Percentiles rank a stretch among this genome's conserved stretches.
These are phyloP conservation scores for Pomacea canaliculata DNA, from an alignment of 2,888 invertebrate species.

Conservation along the genomic window DNA sequence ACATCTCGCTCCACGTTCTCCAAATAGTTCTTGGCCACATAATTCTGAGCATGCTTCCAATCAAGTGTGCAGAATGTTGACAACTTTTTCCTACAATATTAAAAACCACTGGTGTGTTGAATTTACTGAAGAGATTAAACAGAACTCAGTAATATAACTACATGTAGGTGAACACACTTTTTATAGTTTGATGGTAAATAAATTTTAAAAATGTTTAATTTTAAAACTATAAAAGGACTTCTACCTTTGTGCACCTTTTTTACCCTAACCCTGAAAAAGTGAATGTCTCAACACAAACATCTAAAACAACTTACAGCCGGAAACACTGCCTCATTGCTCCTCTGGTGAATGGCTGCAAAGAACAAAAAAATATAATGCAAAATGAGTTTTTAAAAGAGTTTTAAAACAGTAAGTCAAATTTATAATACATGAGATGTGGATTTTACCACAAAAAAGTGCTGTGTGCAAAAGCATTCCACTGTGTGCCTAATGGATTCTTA, in stretches of 20 bases:
- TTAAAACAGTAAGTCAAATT: too few relatives aligned
- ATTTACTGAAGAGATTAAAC: not conserved
- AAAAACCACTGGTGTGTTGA: not conserved
- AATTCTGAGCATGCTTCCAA: constrained; percentile 73
- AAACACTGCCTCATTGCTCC: constrained; percentile 75
- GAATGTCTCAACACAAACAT: too few relatives aligned
- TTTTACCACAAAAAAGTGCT: too few relatives aligned
- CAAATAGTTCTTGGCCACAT: constrained; percentile 74
- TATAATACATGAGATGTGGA: too few relatives aligned
- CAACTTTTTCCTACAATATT: constrained; percentile 70
- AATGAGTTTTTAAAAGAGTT: too few relatives aligned
- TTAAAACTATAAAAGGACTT: too few relatives aligned
- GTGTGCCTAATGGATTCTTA: too few relatives aligned
- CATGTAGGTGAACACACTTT: not conserved
- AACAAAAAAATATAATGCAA: constrained; percentile 25
- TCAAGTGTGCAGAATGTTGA: constrained; percentile 69
- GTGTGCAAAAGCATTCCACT: too few relatives aligned
- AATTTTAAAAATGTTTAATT: too few relatives aligned
- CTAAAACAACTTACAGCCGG: constrained; percentile 70
- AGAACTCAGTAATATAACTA: too few relatives aligned
- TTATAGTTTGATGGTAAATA: not conserved
- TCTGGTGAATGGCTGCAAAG: constrained; percentile 71
- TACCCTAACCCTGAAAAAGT: too few relatives aligned
- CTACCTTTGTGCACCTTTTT: too few relatives aligned
- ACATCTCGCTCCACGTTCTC: constrained; percentile 71